Evolutionary conservation across 2,888 invertebrate species (phyloP), one percentile per base, ranked within the genome.

Genomic region (Zygothrica quintamaculata): DNA sequence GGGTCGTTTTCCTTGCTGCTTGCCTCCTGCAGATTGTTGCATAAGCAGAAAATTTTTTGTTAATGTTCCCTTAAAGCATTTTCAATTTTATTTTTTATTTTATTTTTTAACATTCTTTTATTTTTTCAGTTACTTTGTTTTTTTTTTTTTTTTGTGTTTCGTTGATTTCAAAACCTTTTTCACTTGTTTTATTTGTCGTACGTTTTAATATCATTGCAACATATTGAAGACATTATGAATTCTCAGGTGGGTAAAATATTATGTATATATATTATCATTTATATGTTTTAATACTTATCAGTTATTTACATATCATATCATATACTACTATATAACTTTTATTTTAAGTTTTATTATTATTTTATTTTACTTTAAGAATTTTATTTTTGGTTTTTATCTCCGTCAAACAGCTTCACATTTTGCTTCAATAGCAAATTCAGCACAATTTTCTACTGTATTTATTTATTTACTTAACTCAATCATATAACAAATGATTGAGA

Each of bases 21-120:
- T 56, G 40, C 26, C 60, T 53, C 72, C 67, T 80, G 72, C 77
- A 69, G 87, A 84, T 87, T 87, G 87, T 82, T 82, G 87, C 81
- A 82, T 82, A 82, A 82, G 87, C 67, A 69, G 31, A 69, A 73
- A 80, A 64, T 65, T 51, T 47, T 53, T 58, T 59, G 43, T 51
- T n/a, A n/a, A n/a, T n/a, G n/a, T n/a, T n/a, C n/a, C n/a, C 12
- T 44, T 51, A 53, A 4, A 31, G 42, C 37, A 37, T 36, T 42
- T 53, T 44, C 12, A 4, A 25, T 31, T 48, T 42, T 26, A 0
- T 44, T 42, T 42, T 11, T 16, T 43, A 53, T 34, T 57, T n/a
- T n/a, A n/a, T n/a, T 37, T 16, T 8, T 40, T 47, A 51, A 12
- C 33, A 37, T 60, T 37, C 11, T 37, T 58, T 65, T 37, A n/a